Conservation (phyloP, 2,113 vertebrate genomes). For the Hippopotamus amphibius region DNA sequence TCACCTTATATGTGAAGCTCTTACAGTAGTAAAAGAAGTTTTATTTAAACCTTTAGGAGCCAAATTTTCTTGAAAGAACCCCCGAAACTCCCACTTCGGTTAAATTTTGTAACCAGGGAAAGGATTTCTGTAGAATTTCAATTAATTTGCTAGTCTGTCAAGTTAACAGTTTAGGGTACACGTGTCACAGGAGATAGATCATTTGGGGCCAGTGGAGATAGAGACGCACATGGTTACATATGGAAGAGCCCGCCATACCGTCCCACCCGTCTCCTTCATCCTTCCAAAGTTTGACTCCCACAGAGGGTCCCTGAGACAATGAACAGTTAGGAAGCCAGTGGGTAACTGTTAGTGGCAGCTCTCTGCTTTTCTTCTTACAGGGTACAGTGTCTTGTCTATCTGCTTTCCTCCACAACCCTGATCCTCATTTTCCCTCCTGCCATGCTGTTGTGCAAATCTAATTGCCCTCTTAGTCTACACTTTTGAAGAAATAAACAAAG, state of each 20-base stretch:
- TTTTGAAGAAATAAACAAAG: background rate
- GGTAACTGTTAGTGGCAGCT: background rate
- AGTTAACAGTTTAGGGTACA: background rate
- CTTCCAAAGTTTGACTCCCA: background rate
- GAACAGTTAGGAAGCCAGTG: background rate
- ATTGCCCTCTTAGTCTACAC: background rate
- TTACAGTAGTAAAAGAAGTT: background rate
- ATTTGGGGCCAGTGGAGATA: background rate
- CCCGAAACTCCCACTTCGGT: background rate
- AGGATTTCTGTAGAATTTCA: conserved; percentile 6
- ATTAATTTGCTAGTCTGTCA: background rate
- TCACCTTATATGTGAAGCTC: background rate
- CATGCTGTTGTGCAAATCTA: background rate
- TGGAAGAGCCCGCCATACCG: background rate
- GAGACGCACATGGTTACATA: background rate
- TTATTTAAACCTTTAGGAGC: conserved; percentile 16
- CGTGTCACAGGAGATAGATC: background rate
- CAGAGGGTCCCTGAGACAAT: background rate
- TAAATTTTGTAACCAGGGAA: conserved; percentile 23
- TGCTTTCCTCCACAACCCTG: background rate
- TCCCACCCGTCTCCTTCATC: background rate
- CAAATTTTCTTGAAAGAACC: background rate
- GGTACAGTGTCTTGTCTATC: background rate
- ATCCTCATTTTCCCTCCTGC: background rate
- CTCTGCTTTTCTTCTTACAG: background rate